Percentiles rank a stretch among this genome's conserved stretches.
Evolutionary conservation across 2,797 vertebrate genomes (phyloP).

Genomic region (Xenopus petersii): DNA sequence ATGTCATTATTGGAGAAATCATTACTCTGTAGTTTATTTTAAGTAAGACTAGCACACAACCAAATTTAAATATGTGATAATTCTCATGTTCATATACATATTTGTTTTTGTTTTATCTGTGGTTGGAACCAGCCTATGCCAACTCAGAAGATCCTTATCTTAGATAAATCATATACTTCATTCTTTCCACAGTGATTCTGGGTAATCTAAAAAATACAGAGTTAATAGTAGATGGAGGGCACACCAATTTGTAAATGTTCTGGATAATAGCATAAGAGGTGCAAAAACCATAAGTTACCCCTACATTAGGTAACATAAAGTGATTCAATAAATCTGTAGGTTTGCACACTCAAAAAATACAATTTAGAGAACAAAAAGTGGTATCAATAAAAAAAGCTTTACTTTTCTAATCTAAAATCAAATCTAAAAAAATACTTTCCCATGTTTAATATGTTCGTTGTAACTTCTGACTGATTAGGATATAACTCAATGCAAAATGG

Average conservation of each 20-base stretch:
- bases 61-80: neutral
- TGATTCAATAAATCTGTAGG: too few relatives aligned
- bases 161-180: neutral
- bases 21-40: neutral
- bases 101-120: neutral
- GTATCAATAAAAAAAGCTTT: too few relatives aligned
- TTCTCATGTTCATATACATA: neutral
- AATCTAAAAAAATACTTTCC: neutral
- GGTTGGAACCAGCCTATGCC: neutral
- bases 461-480: neutral
- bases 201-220: neutral
- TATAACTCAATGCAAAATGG: too few relatives aligned
- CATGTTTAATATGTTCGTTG: neutral
- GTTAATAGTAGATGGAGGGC: too few relatives aligned
- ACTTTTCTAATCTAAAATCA: too few relatives aligned
- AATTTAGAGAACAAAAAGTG: too few relatives aligned
- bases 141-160: neutral
- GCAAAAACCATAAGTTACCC: too few relatives aligned
- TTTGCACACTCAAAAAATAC: too few relatives aligned
- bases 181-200: neutral
- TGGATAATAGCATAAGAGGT: too few relatives aligned
- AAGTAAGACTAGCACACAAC: neutral
- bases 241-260: too few relatives aligned
- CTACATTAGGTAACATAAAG: too few relatives aligned
- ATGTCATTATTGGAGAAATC: neutral